Conservation (phyloP, 2,113 vertebrate genomes). For the Gavia stellata region DNA sequence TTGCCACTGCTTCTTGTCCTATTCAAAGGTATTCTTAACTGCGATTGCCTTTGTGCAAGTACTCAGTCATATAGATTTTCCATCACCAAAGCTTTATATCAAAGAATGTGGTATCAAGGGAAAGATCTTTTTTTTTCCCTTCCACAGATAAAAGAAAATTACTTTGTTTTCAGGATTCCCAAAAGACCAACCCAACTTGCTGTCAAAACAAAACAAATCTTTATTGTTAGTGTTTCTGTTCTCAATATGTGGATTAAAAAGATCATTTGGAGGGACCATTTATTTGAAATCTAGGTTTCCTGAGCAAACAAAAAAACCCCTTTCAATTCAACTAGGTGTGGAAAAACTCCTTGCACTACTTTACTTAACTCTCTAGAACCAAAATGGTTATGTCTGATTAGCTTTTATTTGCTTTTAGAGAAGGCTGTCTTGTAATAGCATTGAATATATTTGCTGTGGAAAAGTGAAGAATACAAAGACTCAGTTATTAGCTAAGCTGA, state of each 20-base stretch:
- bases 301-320: background rate
- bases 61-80: slow-evolving; percentile 3
- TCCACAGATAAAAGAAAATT: background rate
- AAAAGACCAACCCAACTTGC: background rate
- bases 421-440: background rate
- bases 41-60: background rate
- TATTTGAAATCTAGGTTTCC: background rate
- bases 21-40: background rate
- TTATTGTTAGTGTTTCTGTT: background rate
- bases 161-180: slow-evolving; percentile 21
- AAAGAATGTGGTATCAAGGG: background rate
- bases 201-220: background rate
- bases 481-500: background rate
- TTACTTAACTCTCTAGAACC: background rate
- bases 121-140: background rate
- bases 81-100: background rate
- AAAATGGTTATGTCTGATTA: background rate
- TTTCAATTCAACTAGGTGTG: background rate
- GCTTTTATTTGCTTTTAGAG: background rate
- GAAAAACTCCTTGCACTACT: background rate
- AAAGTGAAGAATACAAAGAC: background rate
- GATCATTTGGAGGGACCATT: background rate
- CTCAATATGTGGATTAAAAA: background rate
- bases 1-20: background rate
- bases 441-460: background rate